Conservation (phyloP, 1,140 invertebrate genomes). For the Ostrea edulis region DNA sequence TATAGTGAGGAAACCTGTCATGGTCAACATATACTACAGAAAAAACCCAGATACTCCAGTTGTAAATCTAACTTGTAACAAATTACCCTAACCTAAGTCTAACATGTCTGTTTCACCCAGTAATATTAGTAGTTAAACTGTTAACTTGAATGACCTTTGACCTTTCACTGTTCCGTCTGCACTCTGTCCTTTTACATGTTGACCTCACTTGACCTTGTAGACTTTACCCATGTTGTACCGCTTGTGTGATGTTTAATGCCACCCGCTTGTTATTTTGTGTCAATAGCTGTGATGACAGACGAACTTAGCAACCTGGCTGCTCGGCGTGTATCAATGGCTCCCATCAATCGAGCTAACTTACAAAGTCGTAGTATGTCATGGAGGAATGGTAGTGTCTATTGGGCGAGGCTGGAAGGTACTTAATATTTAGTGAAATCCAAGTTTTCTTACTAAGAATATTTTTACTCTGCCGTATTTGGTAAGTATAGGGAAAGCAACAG, state of each 20-base stretch:
- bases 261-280: constrained; percentile 56
- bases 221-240: constrained; percentile 31
- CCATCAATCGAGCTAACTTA: constrained; percentile 76
- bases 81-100: neutral
- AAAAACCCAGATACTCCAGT: neutral
- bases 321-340: constrained; percentile 78
- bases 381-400: constrained; percentile 78
- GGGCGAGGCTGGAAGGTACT: constrained; percentile 77
- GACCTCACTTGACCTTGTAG: constrained; percentile 35
- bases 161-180: constrained; percentile 7
- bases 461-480: neutral
- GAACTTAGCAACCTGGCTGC: constrained; percentile 77
- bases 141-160: constrained; percentile 10
- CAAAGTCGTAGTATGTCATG: constrained; percentile 78
- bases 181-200: constrained; percentile 25
- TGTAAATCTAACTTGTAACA: neutral
- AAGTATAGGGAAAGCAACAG: neutral
- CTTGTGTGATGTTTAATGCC: constrained; percentile 44
- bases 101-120: neutral
- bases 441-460: neutral
- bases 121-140: constrained; percentile 6
- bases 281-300: constrained; percentile 66
- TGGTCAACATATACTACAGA: neutral
- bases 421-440: neutral
- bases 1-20: constrained; percentile 1